Percentiles rank a stretch among this genome's conserved stretches.
phyloP scores from a whole-genome alignment of 2,888 invertebrate genomes.

The Cephus pygmeus region DNA sequence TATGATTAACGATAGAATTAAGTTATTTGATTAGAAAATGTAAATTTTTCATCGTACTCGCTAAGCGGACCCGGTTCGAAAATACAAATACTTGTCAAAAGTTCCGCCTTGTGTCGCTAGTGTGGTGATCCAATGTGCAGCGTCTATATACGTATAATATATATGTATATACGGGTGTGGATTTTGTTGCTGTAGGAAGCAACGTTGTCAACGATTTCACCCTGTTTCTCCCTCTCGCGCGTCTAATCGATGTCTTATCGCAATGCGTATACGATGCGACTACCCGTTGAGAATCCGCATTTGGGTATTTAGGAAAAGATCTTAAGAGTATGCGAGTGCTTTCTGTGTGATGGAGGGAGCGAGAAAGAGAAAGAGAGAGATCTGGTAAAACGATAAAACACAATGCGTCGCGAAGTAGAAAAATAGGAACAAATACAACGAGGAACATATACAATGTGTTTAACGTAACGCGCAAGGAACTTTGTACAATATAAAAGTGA shows the following conservation, averaged over 20 bases:
- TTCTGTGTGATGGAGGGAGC: constrained; percentile 9
- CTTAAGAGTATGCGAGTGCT: neutral
- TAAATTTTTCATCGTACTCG: neutral
- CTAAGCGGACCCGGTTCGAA: neutral
- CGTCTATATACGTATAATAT: neutral
- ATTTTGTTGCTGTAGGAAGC: neutral
- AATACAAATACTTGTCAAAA: neutral
- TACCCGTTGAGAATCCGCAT: neutral
- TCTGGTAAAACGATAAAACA: constrained; percentile 9
- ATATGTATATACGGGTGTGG: neutral
- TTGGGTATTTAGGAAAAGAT: neutral
- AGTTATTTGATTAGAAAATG: no score
- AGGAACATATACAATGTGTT: constrained; percentile 55
- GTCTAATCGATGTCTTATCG: neutral
- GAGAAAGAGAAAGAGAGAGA: constrained; percentile 5
- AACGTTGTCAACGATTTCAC: neutral
- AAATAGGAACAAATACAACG: constrained; percentile 60
- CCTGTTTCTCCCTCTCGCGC: constrained; percentile 15
- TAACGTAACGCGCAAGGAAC: constrained; percentile 56
- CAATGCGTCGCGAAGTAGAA: constrained; percentile 37
- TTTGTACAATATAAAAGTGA: constrained; percentile 45
- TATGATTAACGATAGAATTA: no score
- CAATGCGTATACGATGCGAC: neutral
- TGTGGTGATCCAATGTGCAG: neutral
- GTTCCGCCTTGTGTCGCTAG: neutral